A percentile compares a stretch with the other conserved stretches of the same genome.
phyloP scores from a whole-genome alignment of 2,113 vertebrate genomes.

The Phocoena phocoena region DNA sequence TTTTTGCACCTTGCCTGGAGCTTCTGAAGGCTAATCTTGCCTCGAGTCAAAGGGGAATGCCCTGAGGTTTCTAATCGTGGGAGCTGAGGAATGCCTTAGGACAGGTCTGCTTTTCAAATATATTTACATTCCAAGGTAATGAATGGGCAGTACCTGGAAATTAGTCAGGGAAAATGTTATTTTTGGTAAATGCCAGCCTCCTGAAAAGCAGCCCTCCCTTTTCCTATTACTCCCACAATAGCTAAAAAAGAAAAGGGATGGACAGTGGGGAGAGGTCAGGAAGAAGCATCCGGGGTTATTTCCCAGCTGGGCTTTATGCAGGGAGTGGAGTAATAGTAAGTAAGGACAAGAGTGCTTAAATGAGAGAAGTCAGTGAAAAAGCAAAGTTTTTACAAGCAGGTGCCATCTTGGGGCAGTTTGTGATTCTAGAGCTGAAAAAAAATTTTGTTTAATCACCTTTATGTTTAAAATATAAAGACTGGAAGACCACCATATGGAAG shows the following conservation, averaged over 20 bases:
- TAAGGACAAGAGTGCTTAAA: neutral
- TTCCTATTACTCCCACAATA: neutral
- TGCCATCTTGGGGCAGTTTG: neutral
- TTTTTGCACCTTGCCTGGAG: neutral
- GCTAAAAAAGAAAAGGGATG: neutral
- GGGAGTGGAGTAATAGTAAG: neutral
- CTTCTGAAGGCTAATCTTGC: neutral
- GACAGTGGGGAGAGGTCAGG: neutral
- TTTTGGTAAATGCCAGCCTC: slow-evolving; percentile 8
- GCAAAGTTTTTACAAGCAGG: neutral
- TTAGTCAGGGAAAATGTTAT: slow-evolving; percentile 17
- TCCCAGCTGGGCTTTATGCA: neutral
- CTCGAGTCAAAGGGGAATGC: neutral
- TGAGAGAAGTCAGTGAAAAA: neutral
- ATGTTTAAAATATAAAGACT: neutral
- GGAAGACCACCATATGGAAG: neutral
- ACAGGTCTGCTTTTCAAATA: neutral
- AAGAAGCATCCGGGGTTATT: neutral
- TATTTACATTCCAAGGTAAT: neutral
- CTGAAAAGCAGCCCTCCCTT: neutral
- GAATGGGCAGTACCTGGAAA: slow-evolving; percentile 19
- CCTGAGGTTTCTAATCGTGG: neutral
- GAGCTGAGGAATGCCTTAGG: neutral
- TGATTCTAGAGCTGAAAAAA: neutral
- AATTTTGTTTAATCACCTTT: neutral